Conservation (phyloP, 2,888 invertebrate genomes). For the Xylota segnis region DNA sequence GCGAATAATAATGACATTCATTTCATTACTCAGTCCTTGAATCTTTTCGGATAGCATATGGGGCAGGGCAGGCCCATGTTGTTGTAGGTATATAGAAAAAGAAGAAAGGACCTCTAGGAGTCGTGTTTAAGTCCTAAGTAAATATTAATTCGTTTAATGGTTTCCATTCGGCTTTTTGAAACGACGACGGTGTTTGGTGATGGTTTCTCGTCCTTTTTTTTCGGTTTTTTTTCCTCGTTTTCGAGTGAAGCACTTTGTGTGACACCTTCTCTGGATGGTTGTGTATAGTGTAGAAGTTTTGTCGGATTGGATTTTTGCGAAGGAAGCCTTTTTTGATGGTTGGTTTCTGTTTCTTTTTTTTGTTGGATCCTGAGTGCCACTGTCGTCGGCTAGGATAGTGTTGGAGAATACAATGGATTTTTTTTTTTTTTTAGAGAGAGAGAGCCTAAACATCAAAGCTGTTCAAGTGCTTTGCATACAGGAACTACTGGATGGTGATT, state of each 20-base stretch:
- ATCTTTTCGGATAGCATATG: neutral
- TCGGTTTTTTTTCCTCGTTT: too few species aligned
- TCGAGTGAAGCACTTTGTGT: constrained; percentile 61
- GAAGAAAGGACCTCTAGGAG: constrained; percentile 54
- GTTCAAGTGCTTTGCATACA: constrained; percentile 71
- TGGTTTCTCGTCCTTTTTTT: constrained; percentile 57
- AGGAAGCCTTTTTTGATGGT: constrained; percentile 36
- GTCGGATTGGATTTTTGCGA: constrained; percentile 45
- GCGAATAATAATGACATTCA: constrained; percentile 76
- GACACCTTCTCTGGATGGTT: constrained; percentile 62
- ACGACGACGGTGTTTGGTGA: constrained; percentile 35
- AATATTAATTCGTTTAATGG: constrained; percentile 82
- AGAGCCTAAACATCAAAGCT: constrained; percentile 51
- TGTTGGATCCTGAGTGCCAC: constrained; percentile 31
- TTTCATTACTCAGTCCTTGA: constrained; percentile 72
- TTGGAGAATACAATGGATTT: constrained; percentile 54
- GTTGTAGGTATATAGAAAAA: neutral
- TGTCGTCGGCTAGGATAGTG: constrained; percentile 19
- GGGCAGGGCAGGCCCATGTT: constrained; percentile 6
- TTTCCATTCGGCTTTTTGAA: constrained; percentile 69
- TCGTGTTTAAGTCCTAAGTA: constrained; percentile 80
- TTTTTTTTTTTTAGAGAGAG: constrained; percentile 17
- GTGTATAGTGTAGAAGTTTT: constrained; percentile 26
- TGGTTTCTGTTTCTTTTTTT: neutral
- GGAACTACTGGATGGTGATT: constrained; percentile 50